A percentile compares a stretch with the other conserved stretches of the same genome.
Conservation (phyloP, 2,888 invertebrate species). For the Petrolisthes manimaculis region DNA sequence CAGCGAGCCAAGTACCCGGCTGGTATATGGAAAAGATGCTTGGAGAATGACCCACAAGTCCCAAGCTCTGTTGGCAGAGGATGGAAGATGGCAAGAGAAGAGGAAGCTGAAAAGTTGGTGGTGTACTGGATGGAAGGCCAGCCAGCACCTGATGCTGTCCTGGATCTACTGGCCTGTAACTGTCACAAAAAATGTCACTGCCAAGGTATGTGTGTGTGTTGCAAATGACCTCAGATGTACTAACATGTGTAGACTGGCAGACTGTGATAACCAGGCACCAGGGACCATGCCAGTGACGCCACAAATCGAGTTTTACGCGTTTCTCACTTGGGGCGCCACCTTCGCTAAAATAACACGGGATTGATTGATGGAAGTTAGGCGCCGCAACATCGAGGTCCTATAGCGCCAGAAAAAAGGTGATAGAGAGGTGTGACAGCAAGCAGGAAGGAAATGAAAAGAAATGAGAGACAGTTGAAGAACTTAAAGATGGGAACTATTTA, state of each 20-base stretch:
- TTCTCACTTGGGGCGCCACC: too few relatives aligned
- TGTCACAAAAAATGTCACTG: conserved; percentile 27
- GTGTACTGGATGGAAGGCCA: conserved; percentile 27
- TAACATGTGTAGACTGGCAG: conserved; percentile 22
- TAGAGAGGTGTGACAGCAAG: too few relatives aligned
- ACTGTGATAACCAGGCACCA: conserved; percentile 16
- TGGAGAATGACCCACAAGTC: not conserved
- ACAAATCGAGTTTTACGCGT: too few relatives aligned
- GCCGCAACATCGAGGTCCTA: too few relatives aligned
- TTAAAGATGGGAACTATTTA: too few relatives aligned
- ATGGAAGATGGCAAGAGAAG: conserved; percentile 9
- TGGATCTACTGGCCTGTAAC: conserved; percentile 31
- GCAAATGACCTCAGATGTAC: conserved; percentile 32
- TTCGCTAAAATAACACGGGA: too few relatives aligned
- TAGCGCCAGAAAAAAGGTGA: too few relatives aligned
- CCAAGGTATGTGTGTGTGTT: conserved; percentile 28
- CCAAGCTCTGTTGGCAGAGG: conserved; percentile 15
- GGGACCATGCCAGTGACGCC: too few relatives aligned
- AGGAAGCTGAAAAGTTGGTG: conserved; percentile 12
- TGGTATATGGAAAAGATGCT: conserved; percentile 23
- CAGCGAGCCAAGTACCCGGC: conserved; percentile 33
- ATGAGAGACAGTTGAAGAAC: too few relatives aligned
- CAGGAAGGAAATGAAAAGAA: too few relatives aligned
- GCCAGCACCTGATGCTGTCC: conserved; percentile 35
- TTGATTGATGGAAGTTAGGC: too few relatives aligned